Evolutionary conservation across 2,113 vertebrate genomes (phyloP), one percentile per base, ranked within the genome.

Genomic region (Gorsachius goisagi): DNA sequence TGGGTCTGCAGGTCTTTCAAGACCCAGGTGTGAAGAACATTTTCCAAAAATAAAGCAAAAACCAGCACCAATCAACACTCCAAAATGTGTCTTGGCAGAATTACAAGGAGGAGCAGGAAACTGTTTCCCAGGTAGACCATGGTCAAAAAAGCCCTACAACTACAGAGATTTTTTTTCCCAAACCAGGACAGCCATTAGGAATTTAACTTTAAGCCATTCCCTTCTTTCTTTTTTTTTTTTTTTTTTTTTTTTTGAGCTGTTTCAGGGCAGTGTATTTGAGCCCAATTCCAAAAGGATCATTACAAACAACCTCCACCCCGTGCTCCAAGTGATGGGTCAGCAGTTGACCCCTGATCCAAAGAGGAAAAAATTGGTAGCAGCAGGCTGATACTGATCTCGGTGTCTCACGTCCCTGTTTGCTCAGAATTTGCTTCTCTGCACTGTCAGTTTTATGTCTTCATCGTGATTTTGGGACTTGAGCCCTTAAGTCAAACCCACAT

Each of bases 11-110:
- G 78, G 52, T 30, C 63, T 76, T 80, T 79, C 92, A 49, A 76
- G 74, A 49, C n/a, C 27, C 63, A 37, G 15, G 68, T 66, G 82
- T 59, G 74, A 87, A 85, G 67, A 88, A 58, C 9, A 52, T 67
- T 73, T 64, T 73, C 89, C 67, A 90, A 85, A 88, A 96, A 88
- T 85, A 88, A 72, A 94, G 49, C 23, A 55, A 87, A 72, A 93
- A 2, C 55, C 2, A 5, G 16, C 73, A 84, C 63, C 82, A 90
- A 73, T 85, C 90, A 73, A 77, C 90, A 72, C 89, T 76, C 56
- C 6, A 24, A 56, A 45, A 56, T 75, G 68, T 59, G 59, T 72
- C 62, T 30, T 52, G 50, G 49, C 45, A 77, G 52, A 77, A 81
- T 39, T n/a, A 16, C 37, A 73, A 53, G 32, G 49, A 68, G 64